Evolutionary conservation across 2,888 invertebrate genomes (phyloP).

Genomic region (Anagyrus pseudococci): DNA sequence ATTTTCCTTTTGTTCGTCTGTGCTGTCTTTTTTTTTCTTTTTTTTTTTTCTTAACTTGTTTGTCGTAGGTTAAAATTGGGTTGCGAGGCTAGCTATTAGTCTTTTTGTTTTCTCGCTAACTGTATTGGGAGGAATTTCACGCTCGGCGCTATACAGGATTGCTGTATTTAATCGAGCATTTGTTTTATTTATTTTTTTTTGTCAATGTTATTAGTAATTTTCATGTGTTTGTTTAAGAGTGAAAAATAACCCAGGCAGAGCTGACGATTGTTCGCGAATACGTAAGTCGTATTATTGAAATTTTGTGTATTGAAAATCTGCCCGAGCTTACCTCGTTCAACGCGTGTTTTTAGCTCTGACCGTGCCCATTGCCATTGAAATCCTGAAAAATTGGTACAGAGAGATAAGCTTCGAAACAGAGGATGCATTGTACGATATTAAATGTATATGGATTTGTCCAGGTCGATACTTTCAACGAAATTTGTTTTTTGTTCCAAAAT

Average conservation of each 20-base stretch:
- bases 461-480: constrained; percentile 8
- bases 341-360: constrained; percentile 19
- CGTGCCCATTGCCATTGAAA: constrained; percentile 12
- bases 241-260: too few relatives aligned
- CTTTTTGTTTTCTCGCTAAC: too few relatives aligned
- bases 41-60: too few relatives aligned
- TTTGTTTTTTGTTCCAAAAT: not conserved
- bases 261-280: not conserved
- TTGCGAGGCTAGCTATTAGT: too few relatives aligned
- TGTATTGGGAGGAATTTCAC: too few relatives aligned
- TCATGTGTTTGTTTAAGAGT: too few relatives aligned
- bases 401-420: constrained; percentile 20
- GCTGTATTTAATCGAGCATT: too few relatives aligned
- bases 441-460: constrained; percentile 29
- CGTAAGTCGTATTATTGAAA: constrained; percentile 11
- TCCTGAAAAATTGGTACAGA: constrained; percentile 25
- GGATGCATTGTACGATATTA: constrained; percentile 29
- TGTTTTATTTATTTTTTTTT: too few relatives aligned
- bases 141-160: too few relatives aligned
- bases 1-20: not conserved
- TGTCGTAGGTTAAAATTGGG: too few relatives aligned
- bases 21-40: not conserved
- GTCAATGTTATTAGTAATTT: too few relatives aligned
- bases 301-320: not conserved
- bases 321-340: too few relatives aligned